Percentiles rank a stretch among this genome's conserved stretches.
These are phyloP conservation scores for Haliaeetus leucogaster DNA, from an alignment of 2,113 vertebrate genomes.

Conservation along the genomic window DNA sequence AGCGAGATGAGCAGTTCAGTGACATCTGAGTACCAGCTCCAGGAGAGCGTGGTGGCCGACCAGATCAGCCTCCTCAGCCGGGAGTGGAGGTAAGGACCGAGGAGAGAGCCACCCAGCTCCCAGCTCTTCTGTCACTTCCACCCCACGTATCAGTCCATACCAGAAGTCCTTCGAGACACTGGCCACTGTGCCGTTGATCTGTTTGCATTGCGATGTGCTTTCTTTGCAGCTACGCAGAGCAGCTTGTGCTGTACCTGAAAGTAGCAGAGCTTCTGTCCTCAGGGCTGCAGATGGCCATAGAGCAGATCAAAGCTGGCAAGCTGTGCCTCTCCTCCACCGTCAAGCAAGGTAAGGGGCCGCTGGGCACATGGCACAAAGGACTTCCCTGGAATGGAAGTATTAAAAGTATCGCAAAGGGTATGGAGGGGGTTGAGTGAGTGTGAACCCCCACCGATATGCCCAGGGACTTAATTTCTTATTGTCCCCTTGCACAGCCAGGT, in stretches of 20 bases:
- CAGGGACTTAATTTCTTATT: neutral
- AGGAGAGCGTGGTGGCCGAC: constrained; percentile 91
- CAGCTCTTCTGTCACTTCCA: accelerated
- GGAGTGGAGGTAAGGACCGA: constrained; percentile 86
- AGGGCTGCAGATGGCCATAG: constrained; percentile 84
- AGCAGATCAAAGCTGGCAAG: constrained; percentile 83
- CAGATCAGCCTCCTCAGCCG: constrained; percentile 92
- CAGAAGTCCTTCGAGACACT: neutral
- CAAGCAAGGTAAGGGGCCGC: constrained; percentile 83
- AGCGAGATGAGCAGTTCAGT: constrained; percentile 60
- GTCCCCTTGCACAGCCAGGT: neutral
- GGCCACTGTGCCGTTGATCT: neutral
- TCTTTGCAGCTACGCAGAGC: constrained; percentile 85
- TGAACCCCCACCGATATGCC: neutral
- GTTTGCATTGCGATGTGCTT: neutral
- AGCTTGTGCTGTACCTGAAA: constrained; percentile 93
- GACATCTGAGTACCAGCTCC: constrained; percentile 79
- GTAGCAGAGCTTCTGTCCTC: constrained; percentile 89
- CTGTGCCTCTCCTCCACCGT: constrained; percentile 88
- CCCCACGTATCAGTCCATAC: accelerated
- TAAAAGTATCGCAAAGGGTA: neutral
- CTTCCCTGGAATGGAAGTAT: neutral
- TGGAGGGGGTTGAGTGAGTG: neutral
- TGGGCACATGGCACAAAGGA: accelerated
- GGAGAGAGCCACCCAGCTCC: neutral